Conservation (phyloP, 2,797 vertebrate genomes). For the Semotilus atromaculatus region DNA sequence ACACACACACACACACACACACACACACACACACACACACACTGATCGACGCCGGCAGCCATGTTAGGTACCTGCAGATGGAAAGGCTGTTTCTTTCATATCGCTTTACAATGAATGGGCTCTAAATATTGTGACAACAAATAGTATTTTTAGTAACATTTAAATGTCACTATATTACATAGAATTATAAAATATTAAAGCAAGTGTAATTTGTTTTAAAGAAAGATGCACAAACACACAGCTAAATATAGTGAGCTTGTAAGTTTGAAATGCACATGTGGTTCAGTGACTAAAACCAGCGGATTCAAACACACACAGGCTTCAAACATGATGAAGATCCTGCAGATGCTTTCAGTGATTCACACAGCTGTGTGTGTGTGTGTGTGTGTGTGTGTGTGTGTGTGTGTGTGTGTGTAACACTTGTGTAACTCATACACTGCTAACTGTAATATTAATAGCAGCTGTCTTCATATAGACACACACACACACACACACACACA, state of each 20-base stretch:
- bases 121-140: background rate
- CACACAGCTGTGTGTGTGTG: no score
- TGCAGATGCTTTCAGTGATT: no score
- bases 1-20: conserved; percentile 11
- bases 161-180: background rate
- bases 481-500: background rate
- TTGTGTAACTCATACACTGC: no score
- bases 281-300: background rate
- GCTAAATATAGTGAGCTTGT: no score
- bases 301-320: background rate
- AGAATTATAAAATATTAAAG: background rate
- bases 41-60: background rate
- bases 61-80: conserved; percentile 15
- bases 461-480: no score
- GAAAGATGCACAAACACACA: background rate
- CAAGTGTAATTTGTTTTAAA: background rate
- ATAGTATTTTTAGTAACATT: background rate
- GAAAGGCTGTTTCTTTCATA: background rate
- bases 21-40: conserved; percentile 17
- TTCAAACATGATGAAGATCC: background rate
- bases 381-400: no score
- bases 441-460: no score
- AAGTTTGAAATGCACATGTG: background rate
- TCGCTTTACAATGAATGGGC: no score
- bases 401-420: no score